Conservation (phyloP, 2,113 vertebrate genomes). For the Antechinus stuartii region DNA sequence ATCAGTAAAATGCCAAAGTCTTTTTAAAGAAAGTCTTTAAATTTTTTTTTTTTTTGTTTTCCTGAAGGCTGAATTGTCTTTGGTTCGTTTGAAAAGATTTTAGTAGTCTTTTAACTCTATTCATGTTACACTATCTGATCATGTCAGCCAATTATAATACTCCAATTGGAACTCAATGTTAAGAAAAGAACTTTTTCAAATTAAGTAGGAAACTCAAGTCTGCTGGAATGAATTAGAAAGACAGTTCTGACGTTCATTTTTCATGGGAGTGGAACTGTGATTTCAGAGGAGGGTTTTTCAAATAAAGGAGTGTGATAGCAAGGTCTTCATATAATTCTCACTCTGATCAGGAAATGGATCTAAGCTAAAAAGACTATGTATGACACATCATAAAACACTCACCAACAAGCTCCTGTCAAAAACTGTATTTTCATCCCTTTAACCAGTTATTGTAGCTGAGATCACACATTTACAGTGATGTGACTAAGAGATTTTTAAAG, state of each 20-base stretch:
- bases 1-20: neutral
- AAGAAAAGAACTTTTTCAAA: neutral
- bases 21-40: neutral
- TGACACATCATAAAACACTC: conserved; percentile 12
- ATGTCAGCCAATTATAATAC: neutral
- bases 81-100: neutral
- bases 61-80: neutral
- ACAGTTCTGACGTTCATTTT: neutral
- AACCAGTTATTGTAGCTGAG: neutral
- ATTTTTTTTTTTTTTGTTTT: neutral
- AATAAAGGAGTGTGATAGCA: neutral
- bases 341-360: neutral
- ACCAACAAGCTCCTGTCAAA: neutral
- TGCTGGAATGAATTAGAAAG: neutral
- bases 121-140: neutral
- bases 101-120: neutral
- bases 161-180: neutral
- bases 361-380: too few species aligned
- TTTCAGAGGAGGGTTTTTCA: neutral
- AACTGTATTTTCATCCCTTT: neutral
- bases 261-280: neutral
- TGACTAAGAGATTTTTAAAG: neutral
- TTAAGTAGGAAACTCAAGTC: neutral
- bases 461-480: neutral
- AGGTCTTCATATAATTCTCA: neutral